phyloP scores from a whole-genome alignment of 2,888 invertebrate species.

The Heteromurus nitidus region DNA sequence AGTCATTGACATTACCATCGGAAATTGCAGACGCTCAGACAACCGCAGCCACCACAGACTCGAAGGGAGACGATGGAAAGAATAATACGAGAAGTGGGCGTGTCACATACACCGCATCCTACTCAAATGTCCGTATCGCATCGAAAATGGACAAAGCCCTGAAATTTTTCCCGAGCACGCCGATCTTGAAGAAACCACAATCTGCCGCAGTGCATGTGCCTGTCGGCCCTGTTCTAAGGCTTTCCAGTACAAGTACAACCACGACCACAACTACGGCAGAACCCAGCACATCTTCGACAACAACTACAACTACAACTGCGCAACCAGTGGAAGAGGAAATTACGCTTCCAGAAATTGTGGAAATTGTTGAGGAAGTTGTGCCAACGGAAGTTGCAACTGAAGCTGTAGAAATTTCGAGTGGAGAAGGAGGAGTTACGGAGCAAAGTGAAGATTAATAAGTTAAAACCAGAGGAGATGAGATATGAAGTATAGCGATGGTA shows the following conservation, averaged over 20 bases:
- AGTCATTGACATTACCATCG: slow-evolving; percentile 44
- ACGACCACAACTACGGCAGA: slow-evolving; percentile 14
- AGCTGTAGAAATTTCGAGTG: slow-evolving; percentile 16
- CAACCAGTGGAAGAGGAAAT: neutral
- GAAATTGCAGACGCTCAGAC: slow-evolving; percentile 38
- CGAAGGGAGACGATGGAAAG: neutral
- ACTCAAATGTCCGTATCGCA: slow-evolving; percentile 55
- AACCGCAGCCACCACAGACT: slow-evolving; percentile 5
- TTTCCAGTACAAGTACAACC: neutral
- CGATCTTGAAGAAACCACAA: slow-evolving; percentile 32
- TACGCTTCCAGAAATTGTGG: slow-evolving; percentile 32
- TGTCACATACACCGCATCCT: slow-evolving; percentile 50
- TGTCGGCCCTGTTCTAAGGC: slow-evolving; percentile 42
- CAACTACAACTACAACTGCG: neutral
- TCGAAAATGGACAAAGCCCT: slow-evolving; percentile 45
- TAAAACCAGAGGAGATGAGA: neutral
- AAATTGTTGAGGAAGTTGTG: slow-evolving; percentile 38
- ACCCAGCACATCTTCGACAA: neutral
- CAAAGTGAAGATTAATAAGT: neutral
- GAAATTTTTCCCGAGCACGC: slow-evolving; percentile 47
- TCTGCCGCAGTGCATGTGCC: slow-evolving; percentile 16
- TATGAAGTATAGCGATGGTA: too few relatives aligned
- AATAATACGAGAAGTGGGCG: slow-evolving; percentile 44
- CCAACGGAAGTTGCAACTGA: neutral
- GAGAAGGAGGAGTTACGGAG: slow-evolving; percentile 23